These are phyloP conservation scores for Mesoclemmys tuberculata DNA, from an alignment of 2,113 vertebrate genomes.

Conservation along the genomic window DNA sequence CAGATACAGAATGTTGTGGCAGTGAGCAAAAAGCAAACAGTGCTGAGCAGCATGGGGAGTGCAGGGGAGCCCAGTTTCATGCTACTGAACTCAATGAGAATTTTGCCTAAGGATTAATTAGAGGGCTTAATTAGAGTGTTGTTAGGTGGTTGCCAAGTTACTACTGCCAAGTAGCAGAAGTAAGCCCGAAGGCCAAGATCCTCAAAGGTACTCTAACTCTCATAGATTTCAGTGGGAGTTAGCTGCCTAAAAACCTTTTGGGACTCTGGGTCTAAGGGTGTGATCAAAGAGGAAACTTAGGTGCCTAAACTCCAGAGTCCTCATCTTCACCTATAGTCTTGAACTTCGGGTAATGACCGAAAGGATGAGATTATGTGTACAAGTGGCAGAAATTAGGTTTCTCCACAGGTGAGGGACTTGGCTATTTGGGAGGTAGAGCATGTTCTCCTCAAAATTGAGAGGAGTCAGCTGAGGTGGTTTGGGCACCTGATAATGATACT, in stretches of 20 bases:
- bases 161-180: not conserved
- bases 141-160: not conserved
- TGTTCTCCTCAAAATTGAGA: too few relatives aligned
- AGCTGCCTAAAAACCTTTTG: not conserved
- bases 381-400: too few relatives aligned
- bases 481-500: too few relatives aligned
- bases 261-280: not conserved
- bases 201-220: not conserved
- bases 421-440: too few relatives aligned
- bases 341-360: too few relatives aligned
- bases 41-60: not conserved
- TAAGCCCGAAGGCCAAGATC: not conserved
- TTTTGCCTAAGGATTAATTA: not conserved
- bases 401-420: too few relatives aligned
- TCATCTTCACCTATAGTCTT: too few relatives aligned
- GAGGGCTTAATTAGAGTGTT: not conserved
- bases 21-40: not conserved
- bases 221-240: not conserved
- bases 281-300: not conserved
- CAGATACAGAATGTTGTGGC: not conserved
- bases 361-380: too few relatives aligned
- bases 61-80: not conserved
- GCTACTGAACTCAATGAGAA: not conserved
- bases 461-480: too few relatives aligned
- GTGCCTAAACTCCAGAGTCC: not conserved